Evolutionary conservation across 2,888 invertebrate species (phyloP).

Genomic region (Macropis europaea): DNA sequence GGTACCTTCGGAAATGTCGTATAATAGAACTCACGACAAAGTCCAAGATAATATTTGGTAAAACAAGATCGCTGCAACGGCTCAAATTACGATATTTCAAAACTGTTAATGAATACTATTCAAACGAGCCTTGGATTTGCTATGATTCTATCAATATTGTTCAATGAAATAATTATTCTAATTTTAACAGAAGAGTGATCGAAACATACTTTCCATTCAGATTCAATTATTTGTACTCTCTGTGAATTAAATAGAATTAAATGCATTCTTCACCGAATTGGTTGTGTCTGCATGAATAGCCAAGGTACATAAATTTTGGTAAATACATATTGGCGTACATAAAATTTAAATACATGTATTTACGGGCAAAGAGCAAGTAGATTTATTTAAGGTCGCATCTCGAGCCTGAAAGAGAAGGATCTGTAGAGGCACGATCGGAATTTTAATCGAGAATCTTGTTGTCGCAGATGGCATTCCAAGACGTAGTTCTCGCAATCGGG

Average conservation of each 20-base stretch:
- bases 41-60: conserved; percentile 22
- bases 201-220: too few relatives aligned
- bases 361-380: conserved; percentile 6
- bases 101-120: conserved; percentile 1
- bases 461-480: conserved; percentile 57
- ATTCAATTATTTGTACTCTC: too few relatives aligned
- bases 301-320: not conserved
- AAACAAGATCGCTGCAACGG: not conserved
- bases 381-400: conserved; percentile 41
- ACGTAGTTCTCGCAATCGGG: conserved; percentile 44
- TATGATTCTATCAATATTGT: not conserved
- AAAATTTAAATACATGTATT: conserved; percentile 17
- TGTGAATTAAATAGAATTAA: too few relatives aligned
- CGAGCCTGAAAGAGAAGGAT: conserved; percentile 28
- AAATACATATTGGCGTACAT: not conserved
- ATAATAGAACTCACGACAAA: not conserved
- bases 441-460: conserved; percentile 65
- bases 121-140: not conserved
- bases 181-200: too few relatives aligned
- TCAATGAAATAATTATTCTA: too few relatives aligned
- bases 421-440: conserved; percentile 58
- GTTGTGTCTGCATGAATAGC: not conserved
- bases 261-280: too few relatives aligned
- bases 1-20: not conserved
- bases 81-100: not conserved